These are phyloP conservation scores for Pygoscelis antarcticus DNA, from an alignment of 2,113 vertebrate species.

Conservation along the genomic window DNA sequence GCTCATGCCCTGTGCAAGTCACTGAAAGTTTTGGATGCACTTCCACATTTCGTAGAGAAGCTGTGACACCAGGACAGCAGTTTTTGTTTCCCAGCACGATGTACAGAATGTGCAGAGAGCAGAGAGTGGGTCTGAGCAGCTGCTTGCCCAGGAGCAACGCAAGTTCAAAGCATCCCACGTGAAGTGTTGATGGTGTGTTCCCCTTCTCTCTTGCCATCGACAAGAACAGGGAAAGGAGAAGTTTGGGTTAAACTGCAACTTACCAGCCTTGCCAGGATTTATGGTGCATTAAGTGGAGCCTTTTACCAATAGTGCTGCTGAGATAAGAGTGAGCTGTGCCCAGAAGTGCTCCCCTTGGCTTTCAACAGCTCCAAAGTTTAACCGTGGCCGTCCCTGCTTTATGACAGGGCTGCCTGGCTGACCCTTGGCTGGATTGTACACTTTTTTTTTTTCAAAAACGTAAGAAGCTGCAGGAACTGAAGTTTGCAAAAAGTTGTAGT, in stretches of 20 bases:
- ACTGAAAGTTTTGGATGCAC: not conserved
- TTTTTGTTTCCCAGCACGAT: not conserved
- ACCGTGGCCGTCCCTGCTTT: not conserved
- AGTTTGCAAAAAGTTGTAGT: not conserved
- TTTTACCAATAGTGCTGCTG: not conserved
- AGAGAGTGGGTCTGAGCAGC: too few relatives aligned
- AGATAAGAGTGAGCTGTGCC: fast-evolving
- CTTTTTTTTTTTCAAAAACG: not conserved
- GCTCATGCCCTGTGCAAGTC: not conserved
- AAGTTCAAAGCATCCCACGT: not conserved
- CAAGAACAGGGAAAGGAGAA: not conserved
- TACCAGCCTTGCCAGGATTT: not conserved
- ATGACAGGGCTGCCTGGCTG: fast-evolving
- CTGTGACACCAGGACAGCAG: not conserved
- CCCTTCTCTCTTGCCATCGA: fast-evolving
- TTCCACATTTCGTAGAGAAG: not conserved
- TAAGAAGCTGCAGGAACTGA: not conserved
- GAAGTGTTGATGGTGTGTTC: not conserved
- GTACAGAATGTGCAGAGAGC: fast-evolving
- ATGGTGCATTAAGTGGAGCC: not conserved
- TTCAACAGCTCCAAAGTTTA: not conserved
- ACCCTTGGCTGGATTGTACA: not conserved
- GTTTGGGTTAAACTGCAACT: fast-evolving
- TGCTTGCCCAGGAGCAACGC: not conserved
- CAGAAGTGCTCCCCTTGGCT: not conserved